Percentiles rank a stretch among this genome's conserved stretches.
Conservation (phyloP, 35 echinoderm and acorn worm genomes). For the Eucidaris tribuloides region DNA sequence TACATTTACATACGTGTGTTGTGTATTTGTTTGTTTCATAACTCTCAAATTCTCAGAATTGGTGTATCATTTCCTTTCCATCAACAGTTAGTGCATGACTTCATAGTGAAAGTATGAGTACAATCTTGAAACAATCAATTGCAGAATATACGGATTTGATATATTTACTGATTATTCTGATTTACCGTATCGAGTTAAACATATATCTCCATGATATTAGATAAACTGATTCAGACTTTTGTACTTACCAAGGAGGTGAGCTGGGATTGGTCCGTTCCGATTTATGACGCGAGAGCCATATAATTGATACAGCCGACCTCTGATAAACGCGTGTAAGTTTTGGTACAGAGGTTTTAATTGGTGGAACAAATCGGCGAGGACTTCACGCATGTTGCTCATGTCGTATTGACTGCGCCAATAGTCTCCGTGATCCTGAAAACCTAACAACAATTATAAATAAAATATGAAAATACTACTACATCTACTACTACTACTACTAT, state of each 20-base stretch:
- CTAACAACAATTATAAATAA: not conserved
- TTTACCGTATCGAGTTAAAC: too few species aligned
- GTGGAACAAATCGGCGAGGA: conserved; percentile 38
- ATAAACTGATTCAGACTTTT: too few species aligned
- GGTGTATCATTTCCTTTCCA: too few species aligned
- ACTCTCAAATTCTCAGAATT: too few species aligned
- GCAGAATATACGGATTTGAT: too few species aligned
- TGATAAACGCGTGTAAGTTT: conserved; percentile 87
- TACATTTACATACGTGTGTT: too few species aligned
- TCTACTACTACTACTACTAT: not conserved
- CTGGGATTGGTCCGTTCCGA: conserved; percentile 73
- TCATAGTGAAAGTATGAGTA: too few species aligned
- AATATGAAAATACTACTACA: not conserved
- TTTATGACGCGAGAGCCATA: conserved; percentile 67
- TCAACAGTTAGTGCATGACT: too few species aligned
- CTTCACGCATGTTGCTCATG: conserved; percentile 51
- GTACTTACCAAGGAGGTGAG: conserved; percentile 87
- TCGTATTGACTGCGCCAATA: conserved; percentile 65
- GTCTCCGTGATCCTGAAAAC: conserved; percentile 47
- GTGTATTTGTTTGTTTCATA: too few species aligned
- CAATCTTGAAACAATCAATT: too few species aligned
- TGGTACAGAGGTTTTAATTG: conserved; percentile 64
- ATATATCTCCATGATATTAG: too few species aligned
- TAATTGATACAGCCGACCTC: conserved; percentile 62
- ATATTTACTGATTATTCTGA: too few species aligned